Evolutionary conservation across 2,113 vertebrate species (phyloP).

Genomic region (Montifringilla adamsi): DNA sequence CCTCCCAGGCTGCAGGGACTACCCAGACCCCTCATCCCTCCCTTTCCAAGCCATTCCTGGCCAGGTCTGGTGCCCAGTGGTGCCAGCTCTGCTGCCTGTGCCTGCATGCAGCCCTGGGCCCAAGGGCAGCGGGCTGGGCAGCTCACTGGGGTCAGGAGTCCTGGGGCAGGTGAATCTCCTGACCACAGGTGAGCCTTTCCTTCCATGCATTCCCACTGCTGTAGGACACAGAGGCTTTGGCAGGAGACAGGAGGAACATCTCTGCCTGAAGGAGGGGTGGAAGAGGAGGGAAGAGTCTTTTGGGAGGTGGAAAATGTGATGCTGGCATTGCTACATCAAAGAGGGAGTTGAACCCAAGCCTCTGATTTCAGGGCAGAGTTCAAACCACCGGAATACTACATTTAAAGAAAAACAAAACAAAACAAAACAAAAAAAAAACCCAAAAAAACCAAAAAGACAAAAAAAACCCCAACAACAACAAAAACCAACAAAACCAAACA

Average conservation of each 20-base stretch:
- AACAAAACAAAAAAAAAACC: no score
- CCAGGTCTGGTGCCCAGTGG: neutral
- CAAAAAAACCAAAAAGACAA: no score
- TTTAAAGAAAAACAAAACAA: no score
- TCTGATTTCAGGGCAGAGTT: neutral
- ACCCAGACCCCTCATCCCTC: neutral
- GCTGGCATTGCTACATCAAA: neutral
- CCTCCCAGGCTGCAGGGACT: neutral
- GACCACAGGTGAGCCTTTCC: neutral
- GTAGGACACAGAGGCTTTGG: neutral
- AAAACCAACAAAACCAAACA: no score
- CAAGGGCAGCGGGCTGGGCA: neutral
- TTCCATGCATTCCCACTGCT: neutral
- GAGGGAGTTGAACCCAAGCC: neutral
- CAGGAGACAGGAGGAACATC: neutral
- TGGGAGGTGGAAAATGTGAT: neutral
- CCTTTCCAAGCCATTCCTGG: neutral
- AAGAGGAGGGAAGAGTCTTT: neutral
- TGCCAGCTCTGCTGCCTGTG: neutral
- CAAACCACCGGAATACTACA: neutral
- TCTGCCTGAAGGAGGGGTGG: neutral
- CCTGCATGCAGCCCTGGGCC: rapidly evolving
- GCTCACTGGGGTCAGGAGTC: neutral
- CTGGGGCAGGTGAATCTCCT: neutral
- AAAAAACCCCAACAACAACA: no score